Conservation (phyloP, 2,113 vertebrate species). For the Tupaia tana region DNA sequence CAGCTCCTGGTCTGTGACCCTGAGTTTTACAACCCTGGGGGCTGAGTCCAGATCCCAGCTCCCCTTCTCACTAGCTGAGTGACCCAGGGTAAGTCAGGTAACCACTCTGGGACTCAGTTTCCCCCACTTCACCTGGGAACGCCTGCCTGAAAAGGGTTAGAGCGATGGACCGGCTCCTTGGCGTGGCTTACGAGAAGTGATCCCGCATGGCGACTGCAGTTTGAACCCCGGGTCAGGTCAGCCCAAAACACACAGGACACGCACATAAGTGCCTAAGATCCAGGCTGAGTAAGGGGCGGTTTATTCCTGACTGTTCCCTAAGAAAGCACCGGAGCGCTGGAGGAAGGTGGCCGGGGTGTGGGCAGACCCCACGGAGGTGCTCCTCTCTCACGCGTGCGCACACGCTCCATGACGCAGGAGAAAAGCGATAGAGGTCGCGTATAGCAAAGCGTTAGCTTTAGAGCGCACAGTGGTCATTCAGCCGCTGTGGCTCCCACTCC, state of each 20-base stretch:
- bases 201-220: no score
- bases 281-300: no score
- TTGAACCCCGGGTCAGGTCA: no score
- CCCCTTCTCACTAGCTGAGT: neutral
- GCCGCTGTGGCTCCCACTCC: neutral
- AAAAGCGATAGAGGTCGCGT: neutral
- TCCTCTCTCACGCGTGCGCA: no score
- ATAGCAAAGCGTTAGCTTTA: neutral
- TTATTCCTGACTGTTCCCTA: no score
- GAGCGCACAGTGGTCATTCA: neutral
- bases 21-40: neutral
- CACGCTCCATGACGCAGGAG: no score
- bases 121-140: neutral
- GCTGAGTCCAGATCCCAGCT: neutral
- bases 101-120: neutral
- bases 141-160: neutral
- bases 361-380: no score
- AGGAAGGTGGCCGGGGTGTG: no score
- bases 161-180: neutral
- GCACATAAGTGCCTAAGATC: no score
- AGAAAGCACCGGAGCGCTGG: no score
- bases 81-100: neutral
- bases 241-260: no score
- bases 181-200: no score
- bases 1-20: neutral